phyloP scores from a whole-genome alignment of 2,797 vertebrate genomes.

The Cetoscarus ocellatus region DNA sequence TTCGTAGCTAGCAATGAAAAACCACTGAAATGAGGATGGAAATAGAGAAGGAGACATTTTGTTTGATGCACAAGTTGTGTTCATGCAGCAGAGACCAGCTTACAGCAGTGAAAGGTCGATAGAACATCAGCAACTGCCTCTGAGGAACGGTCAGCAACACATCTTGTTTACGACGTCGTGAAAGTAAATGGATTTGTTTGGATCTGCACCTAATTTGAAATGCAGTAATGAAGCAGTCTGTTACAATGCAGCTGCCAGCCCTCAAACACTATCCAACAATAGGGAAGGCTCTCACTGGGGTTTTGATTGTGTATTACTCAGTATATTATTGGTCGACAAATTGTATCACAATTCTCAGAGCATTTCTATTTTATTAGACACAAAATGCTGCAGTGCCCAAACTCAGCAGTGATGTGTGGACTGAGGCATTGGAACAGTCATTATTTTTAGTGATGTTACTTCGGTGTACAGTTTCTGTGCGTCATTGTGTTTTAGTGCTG shows the following conservation, averaged over 20 bases:
- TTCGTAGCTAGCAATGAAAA: conserved; percentile 45
- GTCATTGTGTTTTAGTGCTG: conserved; percentile 32
- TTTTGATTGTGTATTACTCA: conserved; percentile 60
- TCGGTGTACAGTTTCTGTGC: not conserved
- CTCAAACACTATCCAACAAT: conserved; percentile 53
- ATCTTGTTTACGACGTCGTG: conserved; percentile 79
- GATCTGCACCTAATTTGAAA: conserved; percentile 80
- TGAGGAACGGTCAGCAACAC: conserved; percentile 76
- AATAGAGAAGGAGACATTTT: conserved; percentile 53
- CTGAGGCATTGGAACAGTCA: conserved; percentile 30
- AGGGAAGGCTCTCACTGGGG: conserved; percentile 44
- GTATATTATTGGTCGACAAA: conserved; percentile 59
- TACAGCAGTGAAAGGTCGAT: conserved; percentile 69
- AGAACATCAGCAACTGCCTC: conserved; percentile 64
- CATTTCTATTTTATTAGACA: conserved; percentile 53
- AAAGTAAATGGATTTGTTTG: conserved; percentile 82
- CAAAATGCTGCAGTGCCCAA: conserved; percentile 31
- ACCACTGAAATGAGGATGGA: conserved; percentile 39
- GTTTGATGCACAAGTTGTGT: conserved; percentile 47
- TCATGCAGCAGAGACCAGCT: conserved; percentile 46
- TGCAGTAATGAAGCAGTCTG: conserved; percentile 78
- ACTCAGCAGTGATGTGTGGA: conserved; percentile 4
- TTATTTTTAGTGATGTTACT: conserved; percentile 24
- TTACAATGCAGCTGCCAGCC: conserved; percentile 73
- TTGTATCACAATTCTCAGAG: conserved; percentile 55